Evolutionary conservation across 2,888 invertebrate species (phyloP).

Genomic region (Lordiphosa fenestrarum): DNA sequence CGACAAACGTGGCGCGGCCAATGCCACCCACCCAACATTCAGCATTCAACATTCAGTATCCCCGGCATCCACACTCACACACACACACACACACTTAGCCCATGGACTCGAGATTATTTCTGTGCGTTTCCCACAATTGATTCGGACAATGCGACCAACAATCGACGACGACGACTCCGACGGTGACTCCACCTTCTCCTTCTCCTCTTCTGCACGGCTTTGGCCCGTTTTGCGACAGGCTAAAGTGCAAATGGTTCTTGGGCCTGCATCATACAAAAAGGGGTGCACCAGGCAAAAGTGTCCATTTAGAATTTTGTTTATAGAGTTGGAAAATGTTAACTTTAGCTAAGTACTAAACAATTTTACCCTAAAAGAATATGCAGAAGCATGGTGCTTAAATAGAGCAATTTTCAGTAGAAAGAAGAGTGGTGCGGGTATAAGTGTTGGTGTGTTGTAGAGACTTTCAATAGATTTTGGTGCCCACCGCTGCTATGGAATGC

Average conservation of each 20-base stretch:
- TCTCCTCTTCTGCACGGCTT: background rate
- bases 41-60: slow-evolving; percentile 13
- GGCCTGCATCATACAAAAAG: slow-evolving; percentile 9
- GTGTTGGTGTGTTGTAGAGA: no score
- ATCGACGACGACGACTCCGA: slow-evolving; percentile 15
- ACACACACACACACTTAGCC: background rate
- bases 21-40: slow-evolving; percentile 60
- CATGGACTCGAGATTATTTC: slow-evolving; percentile 52
- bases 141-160: slow-evolving; percentile 63
- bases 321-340: no score
- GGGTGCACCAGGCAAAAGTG: slow-evolving; percentile 26
- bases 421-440: no score
- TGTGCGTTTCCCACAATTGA: slow-evolving; percentile 72
- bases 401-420: no score
- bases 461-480: no score
- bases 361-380: no score
- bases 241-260: slow-evolving; percentile 62
- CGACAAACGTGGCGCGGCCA: slow-evolving; percentile 65
- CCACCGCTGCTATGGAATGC: no score
- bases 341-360: no score
- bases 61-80: slow-evolving; percentile 14
- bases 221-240: slow-evolving; percentile 25
- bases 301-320: background rate
- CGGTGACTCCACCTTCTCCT: background rate
- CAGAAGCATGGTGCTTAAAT: no score